These are phyloP conservation scores for Gorsachius goisagi DNA, from an alignment of 2,113 vertebrate genomes.

Conservation along the genomic window DNA sequence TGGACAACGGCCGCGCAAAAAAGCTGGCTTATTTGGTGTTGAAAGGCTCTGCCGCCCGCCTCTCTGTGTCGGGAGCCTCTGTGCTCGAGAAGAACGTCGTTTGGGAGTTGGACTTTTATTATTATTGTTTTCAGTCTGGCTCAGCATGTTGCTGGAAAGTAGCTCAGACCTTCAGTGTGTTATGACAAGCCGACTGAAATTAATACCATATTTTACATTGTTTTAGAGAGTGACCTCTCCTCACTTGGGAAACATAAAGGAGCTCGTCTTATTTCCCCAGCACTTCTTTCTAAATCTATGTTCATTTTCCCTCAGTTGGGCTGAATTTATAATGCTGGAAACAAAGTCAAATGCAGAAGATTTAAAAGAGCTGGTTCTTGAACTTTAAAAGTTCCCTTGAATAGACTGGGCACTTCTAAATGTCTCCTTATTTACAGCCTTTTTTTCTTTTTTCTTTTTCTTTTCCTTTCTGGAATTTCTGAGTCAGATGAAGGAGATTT, in stretches of 20 bases:
- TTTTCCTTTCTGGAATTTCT: background rate
- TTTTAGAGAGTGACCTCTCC: slow-evolving; percentile 32
- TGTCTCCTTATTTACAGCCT: slow-evolving; percentile 5
- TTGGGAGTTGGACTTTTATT: background rate
- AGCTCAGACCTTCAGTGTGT: slow-evolving; percentile 26
- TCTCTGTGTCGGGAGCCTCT: background rate
- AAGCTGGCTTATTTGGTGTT: background rate
- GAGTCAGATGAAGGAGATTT: background rate
- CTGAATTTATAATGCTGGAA: background rate
- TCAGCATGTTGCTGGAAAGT: background rate
- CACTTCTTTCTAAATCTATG: background rate
- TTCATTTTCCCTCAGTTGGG: background rate
- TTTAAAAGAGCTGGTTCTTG: background rate
- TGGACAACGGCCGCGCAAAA: background rate
- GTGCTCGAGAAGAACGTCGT: background rate
- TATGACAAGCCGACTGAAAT: slow-evolving; percentile 5
- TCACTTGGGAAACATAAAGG: slow-evolving; percentile 1
- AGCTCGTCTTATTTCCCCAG: slow-evolving; percentile 24
- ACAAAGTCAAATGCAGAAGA: background rate
- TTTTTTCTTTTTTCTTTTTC: rapidly evolving
- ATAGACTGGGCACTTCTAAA: background rate
- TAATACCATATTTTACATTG: slow-evolving; percentile 38
- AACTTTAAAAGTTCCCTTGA: slow-evolving; percentile 6
- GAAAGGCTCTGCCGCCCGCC: background rate
- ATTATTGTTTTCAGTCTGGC: slow-evolving; percentile 18